These are phyloP conservation scores for Mustela nigripes DNA, from an alignment of 2,113 vertebrate genomes.

Conservation along the genomic window DNA sequence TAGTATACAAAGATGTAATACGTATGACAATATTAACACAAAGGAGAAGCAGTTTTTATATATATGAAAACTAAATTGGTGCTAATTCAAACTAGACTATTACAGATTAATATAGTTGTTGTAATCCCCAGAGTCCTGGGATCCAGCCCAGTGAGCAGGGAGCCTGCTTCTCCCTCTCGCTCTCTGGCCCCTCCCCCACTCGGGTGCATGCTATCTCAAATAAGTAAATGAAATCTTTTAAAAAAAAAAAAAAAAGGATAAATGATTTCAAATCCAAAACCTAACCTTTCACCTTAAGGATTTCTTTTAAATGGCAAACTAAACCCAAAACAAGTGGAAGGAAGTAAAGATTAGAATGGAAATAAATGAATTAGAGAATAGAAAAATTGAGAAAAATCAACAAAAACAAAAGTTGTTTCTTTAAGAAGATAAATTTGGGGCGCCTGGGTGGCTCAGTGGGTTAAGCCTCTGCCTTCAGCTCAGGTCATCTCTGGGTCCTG, in stretches of 20 bases:
- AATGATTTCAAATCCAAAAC: neutral
- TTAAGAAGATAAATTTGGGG: neutral
- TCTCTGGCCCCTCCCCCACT: too few species aligned
- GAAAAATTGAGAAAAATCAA: neutral
- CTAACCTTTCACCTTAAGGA: neutral
- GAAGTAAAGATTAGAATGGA: neutral
- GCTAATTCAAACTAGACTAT: neutral
- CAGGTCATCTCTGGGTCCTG: too few species aligned
- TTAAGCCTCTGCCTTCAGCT: too few species aligned
- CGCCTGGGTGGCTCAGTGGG: too few species aligned
- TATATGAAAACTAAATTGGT: neutral
- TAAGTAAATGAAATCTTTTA: too few species aligned
- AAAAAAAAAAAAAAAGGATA: neutral
- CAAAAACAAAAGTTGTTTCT: neutral
- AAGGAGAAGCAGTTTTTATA: neutral
- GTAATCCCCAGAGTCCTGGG: neutral
- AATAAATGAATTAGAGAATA: neutral
- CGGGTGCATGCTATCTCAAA: too few species aligned
- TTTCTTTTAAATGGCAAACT: neutral
- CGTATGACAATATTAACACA: neutral
- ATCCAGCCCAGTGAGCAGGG: too few species aligned
- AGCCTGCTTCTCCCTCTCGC: neutral
- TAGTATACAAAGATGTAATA: neutral
- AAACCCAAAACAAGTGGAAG: neutral
- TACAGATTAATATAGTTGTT: neutral